Evolutionary conservation across 2,797 vertebrate species (phyloP).

Genomic region (Etheostoma perlongum): DNA sequence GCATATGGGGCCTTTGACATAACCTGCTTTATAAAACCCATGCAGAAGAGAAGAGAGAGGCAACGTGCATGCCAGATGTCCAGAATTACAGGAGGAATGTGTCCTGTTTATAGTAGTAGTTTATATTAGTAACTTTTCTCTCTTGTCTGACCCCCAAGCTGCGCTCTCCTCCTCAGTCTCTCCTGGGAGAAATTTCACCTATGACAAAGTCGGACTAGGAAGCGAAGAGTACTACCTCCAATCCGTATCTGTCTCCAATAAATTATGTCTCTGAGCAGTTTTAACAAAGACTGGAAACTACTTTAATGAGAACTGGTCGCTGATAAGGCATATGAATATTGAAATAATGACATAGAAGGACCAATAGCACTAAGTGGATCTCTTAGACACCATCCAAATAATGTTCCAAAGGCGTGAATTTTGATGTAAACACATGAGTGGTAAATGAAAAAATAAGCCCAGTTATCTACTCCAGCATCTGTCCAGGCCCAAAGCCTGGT

Average conservation of each 20-base stretch:
- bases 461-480: slow-evolving; percentile 67
- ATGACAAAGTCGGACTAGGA: slow-evolving; percentile 35
- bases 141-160: slow-evolving; percentile 62
- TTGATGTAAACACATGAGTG: slow-evolving; percentile 28
- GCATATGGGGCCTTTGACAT: slow-evolving; percentile 61
- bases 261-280: slow-evolving; percentile 15
- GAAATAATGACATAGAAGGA: too few species aligned
- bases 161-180: slow-evolving; percentile 45
- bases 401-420: slow-evolving; percentile 12
- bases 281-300: not conserved
- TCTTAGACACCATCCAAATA: slow-evolving; percentile 33
- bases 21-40: slow-evolving; percentile 64
- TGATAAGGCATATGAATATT: not conserved
- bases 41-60: slow-evolving; percentile 51
- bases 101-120: slow-evolving; percentile 80
- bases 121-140: slow-evolving; percentile 76
- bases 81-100: slow-evolving; percentile 83
- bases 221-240: slow-evolving; percentile 24
- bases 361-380: not conserved
- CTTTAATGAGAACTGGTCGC: not conserved
- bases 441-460: slow-evolving; percentile 50
- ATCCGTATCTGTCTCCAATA: slow-evolving; percentile 21
- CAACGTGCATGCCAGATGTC: slow-evolving; percentile 83
- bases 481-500: slow-evolving; percentile 20
- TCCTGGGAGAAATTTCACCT: slow-evolving; percentile 48